These are phyloP conservation scores for Cladopsammia gracilis DNA, from an alignment of 64 coral and sea anemone genomes.

Conservation along the genomic window DNA sequence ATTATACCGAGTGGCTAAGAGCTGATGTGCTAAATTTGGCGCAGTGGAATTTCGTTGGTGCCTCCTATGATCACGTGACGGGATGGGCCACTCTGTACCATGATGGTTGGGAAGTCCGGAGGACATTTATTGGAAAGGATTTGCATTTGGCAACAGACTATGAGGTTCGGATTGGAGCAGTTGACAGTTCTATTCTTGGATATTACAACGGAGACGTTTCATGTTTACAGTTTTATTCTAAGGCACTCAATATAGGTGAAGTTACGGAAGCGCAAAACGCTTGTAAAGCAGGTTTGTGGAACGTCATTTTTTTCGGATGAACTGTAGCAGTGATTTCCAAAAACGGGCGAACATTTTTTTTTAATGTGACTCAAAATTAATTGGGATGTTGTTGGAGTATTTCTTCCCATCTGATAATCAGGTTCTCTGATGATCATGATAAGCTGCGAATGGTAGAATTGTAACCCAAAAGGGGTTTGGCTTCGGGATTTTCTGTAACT, in stretches of 20 bases:
- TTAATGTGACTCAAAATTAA: too few species aligned
- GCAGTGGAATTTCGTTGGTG: slow-evolving; percentile 79
- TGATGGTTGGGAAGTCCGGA: slow-evolving; percentile 35
- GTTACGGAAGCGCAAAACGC: slow-evolving; percentile 28
- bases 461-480: too few species aligned
- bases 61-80: slow-evolving; percentile 65
- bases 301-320: not conserved
- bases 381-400: too few species aligned
- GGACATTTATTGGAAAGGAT: slow-evolving; percentile 21
- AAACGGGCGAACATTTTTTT: too few species aligned
- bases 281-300: slow-evolving; percentile 59
- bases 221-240: slow-evolving; percentile 77
- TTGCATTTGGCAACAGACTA: slow-evolving; percentile 56
- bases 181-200: not conserved
- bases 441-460: too few species aligned
- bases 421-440: too few species aligned
- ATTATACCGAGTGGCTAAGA: not conserved
- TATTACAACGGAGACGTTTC: slow-evolving; percentile 48
- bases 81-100: slow-evolving; percentile 71
- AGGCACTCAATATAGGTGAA: slow-evolving; percentile 52
- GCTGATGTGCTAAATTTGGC: slow-evolving; percentile 27
- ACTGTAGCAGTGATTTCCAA: too few species aligned
- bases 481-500: too few species aligned
- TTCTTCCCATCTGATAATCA: too few species aligned
- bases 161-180: slow-evolving; percentile 64